Base-by-base conservation (phyloP, 1,140 invertebrate species). In the Philopotamus ludificatus region DNA sequence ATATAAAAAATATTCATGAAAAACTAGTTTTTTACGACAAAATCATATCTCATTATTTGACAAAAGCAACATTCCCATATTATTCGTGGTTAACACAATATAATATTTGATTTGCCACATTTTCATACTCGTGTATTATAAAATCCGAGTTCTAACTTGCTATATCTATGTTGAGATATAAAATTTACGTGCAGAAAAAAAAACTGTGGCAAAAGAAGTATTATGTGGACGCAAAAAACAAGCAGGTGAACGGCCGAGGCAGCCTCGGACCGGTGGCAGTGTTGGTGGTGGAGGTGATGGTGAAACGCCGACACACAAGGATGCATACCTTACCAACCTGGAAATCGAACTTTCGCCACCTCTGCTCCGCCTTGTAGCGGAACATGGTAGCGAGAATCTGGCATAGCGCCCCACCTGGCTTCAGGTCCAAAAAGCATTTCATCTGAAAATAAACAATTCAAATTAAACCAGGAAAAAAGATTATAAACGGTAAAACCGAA, bases 401-500 rank as follows among this genome's bases (percentile, higher is more conserved):
- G 82, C 94, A 97, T 18, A 98, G 81, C 7, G 91, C 88, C 42
- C 95, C 95, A 53, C 92, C 90, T 58, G 93, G 87, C 80, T 97
- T 97, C 76, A 98, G 95, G 80, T 98, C 95, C 76, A 97, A 81
- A 76, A 98, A 98, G 78, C 89, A 94, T 80, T 89, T 89, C 87
- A 93, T 92, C 92, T 95, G 76, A 42, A 84, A 65, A 71, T 53
- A 18, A 54, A 21, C 12, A 7, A 34, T 4, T 34, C 28, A 34
- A 7, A 34, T n/a, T n/a, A n/a, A n/a, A n/a, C n/a, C n/a, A n/a
- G n/a, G n/a, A n/a, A n/a, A n/a, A n/a, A n/a, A n/a, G n/a, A n/a
- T n/a, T n/a, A n/a, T n/a, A n/a, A n/a, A n/a, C n/a, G n/a, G n/a
- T n/a, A n/a, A n/a, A n/a, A n/a, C n/a, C n/a, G n/a, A n/a, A n/a